phyloP scores from a whole-genome alignment of 2,797 vertebrate genomes.

The Brachyrhaphis roseni region DNA sequence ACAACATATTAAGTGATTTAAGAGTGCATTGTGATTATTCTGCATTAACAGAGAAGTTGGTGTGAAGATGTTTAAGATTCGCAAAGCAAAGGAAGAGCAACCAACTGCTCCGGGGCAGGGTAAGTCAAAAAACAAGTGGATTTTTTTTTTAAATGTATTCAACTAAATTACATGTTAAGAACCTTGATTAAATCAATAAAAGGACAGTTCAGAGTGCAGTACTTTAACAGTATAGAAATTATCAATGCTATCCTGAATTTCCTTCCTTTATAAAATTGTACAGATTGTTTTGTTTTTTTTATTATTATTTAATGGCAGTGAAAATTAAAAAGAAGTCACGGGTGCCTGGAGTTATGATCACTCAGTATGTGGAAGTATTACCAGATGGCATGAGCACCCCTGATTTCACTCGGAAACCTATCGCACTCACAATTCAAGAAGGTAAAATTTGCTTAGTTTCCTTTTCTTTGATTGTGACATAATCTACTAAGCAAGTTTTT shows the following conservation, averaged over 20 bases:
- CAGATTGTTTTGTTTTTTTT: background rate
- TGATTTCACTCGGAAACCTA: conserved; percentile 89
- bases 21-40: conserved; percentile 1
- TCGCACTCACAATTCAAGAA: conserved; percentile 89
- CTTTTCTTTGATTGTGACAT: background rate
- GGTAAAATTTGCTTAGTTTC: conserved; percentile 68
- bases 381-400: conserved; percentile 85
- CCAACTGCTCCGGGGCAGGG: conserved; percentile 79
- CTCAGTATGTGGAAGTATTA: conserved; percentile 84
- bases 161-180: background rate
- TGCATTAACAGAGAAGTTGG: conserved; percentile 42
- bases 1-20: background rate
- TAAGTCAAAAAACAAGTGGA: conserved; percentile 40
- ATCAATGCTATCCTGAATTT: background rate
- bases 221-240: background rate
- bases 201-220: background rate
- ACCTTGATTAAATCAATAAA: background rate
- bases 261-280: background rate
- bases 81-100: conserved; percentile 74
- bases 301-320: background rate
- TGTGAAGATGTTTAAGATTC: conserved; percentile 78
- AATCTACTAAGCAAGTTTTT: background rate
- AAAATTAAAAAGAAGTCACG: conserved; percentile 83
- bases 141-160: background rate
- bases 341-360: conserved; percentile 87